Conservation (phyloP, 2,113 vertebrate genomes). For the Mesitornis unicolor region DNA sequence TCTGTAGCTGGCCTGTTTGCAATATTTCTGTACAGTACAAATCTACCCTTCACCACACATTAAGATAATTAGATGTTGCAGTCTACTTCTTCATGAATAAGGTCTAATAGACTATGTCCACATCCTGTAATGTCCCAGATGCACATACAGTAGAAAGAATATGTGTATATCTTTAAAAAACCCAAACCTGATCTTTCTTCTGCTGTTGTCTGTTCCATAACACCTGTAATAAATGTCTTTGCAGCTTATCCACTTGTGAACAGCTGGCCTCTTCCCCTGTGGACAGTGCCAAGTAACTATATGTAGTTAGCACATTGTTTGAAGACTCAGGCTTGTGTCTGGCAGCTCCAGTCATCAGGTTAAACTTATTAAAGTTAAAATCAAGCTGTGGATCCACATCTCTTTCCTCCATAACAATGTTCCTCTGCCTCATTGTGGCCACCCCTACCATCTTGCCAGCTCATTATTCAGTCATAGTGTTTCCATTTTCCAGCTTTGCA, state of each 20-base stretch:
- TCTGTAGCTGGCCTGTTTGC: not conserved
- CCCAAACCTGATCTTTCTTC: not conserved
- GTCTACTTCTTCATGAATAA: not conserved
- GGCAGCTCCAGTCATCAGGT: not conserved
- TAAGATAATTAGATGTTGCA: not conserved
- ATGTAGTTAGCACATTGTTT: not conserved
- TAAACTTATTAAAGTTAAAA: not conserved
- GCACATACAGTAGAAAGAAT: not conserved
- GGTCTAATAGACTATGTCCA: not conserved
- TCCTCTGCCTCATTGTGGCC: not conserved
- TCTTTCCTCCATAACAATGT: not conserved
- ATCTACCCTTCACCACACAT: not conserved
- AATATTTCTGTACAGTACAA: not conserved
- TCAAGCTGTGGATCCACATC: not conserved
- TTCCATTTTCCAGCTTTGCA: not conserved
- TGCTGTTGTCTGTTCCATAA: not conserved
- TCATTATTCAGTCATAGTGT: not conserved
- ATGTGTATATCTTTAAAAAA: not conserved
- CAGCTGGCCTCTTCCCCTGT: not conserved
- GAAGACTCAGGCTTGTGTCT: not conserved
- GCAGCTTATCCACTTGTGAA: not conserved
- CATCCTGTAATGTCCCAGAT: not conserved
- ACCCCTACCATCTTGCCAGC: not conserved
- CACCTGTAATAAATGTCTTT: not conserved
- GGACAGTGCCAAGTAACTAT: not conserved